These are phyloP conservation scores for Vanessa cardui DNA, from an alignment of 2,888 invertebrate genomes.

Conservation along the genomic window DNA sequence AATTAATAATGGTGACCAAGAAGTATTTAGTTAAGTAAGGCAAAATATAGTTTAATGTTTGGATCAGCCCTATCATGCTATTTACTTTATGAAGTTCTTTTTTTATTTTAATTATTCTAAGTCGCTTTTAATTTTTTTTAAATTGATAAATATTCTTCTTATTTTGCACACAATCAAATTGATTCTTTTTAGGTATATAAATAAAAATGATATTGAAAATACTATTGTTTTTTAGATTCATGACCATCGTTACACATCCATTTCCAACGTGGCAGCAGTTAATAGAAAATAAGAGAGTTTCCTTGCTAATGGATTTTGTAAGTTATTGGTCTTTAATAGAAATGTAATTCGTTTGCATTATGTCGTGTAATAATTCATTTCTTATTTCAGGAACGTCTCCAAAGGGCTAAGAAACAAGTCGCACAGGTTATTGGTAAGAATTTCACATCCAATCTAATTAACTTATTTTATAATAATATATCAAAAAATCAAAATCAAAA, in stretches of 20 bases:
- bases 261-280: conserved; percentile 60
- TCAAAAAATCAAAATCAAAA: no score
- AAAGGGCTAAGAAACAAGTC: conserved; percentile 17
- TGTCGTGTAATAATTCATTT: neutral
- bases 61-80: no score
- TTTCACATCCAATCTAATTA: neutral
- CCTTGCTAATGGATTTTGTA: conserved; percentile 64
- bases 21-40: no score
- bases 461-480: neutral
- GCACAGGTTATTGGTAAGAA: conserved; percentile 13
- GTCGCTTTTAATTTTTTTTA: neutral
- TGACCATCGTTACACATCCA: conserved; percentile 49
- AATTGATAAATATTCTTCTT: no score
- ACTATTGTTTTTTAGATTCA: conserved; percentile 47
- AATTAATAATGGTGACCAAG: no score
- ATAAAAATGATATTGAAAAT: conserved; percentile 2
- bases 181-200: neutral
- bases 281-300: conserved; percentile 49
- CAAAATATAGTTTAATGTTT: no score
- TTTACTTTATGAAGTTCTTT: no score
- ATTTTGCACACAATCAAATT: no score
- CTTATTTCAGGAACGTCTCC: conserved; percentile 31
- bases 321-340: conserved; percentile 46
- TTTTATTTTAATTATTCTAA: no score
- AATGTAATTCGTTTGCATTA: neutral